These are phyloP conservation scores for Euclidia mi DNA, from an alignment of 2,888 invertebrate genomes.

Conservation along the genomic window DNA sequence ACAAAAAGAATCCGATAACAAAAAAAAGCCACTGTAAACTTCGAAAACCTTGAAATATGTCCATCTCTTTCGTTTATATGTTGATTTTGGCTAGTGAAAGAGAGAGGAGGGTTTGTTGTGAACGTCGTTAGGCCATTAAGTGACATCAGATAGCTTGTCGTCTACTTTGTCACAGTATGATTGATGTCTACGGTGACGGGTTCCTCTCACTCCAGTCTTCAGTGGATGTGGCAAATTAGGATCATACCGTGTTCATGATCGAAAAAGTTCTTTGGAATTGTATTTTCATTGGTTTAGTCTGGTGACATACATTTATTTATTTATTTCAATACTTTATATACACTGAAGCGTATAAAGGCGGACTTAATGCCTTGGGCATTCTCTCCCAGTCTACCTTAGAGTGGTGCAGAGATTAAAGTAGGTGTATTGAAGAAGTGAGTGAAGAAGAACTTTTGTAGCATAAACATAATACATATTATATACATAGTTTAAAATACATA, in stretches of 20 bases:
- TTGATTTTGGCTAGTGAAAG: constrained; percentile 3
- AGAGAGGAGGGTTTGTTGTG: constrained; percentile 28
- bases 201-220: constrained; percentile 32
- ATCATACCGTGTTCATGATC: constrained; percentile 1
- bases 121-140: constrained; percentile 64
- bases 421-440: no score
- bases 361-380: no score
- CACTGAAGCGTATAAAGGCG: no score
- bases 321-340: no score
- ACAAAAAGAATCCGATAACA: constrained; percentile 47
- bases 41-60: not conserved
- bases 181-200: constrained; percentile 62
- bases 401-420: no score
- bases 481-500: no score
- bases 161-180: constrained; percentile 79
- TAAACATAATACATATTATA: no score
- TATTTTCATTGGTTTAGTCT: not conserved
- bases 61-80: constrained; percentile 8
- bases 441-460: no score
- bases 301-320: no score
- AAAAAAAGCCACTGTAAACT: constrained; percentile 33
- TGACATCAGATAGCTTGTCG: constrained; percentile 67
- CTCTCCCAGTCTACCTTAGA: no score
- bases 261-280: not conserved
- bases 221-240: constrained; percentile 3